Evolutionary conservation across 2,888 invertebrate genomes (phyloP), one percentile per base, ranked within the genome.

Genomic region (Lamellibrachia satsuma): DNA sequence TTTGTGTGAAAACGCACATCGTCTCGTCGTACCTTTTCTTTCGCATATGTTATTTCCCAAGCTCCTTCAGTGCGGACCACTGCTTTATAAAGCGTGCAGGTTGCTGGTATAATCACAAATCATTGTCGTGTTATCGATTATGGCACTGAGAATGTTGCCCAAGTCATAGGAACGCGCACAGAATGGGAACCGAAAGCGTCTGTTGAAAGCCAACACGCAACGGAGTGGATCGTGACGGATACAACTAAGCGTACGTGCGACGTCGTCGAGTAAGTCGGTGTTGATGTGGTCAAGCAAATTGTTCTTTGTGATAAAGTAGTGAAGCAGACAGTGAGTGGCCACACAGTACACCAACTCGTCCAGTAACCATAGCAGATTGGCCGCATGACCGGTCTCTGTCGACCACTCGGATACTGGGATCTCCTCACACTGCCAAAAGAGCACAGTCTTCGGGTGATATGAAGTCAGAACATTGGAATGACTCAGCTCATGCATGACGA

Each of bases 371-470:
- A 95, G 94, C 1, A 95, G 93, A 92, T 94, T 94, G 8, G 93
- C 91, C 4, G 94, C 94, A 2, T 94, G 94, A 92, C 94, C 94
- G 15, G 6, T 75, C 15, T 75, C 75, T 7, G n/a, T 93, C 15
- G 94, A 92, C 95, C 95, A 95, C 15, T 93, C 92, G 9, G 93
- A 91, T 8, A 94, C 93, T 27, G 95, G 94, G 1, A 94, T 92
- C 39, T 94, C 93, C 93, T 95, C 95, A 92, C 94, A 95, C 7
- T 93, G 92, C 92, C 94, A 95, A 93, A 94, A 95, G 91, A 95
- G 94, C 7, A 94, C 93, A 3, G 94, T 94, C 75, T 95, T 94
- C 57, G 95, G 91, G 90, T 95, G 94, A 7, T 93, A 93, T 0
- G 93, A 92, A 11, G 94, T 92, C 8, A 95, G 75, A 9, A 93